Base-by-base conservation (phyloP, 2,888 invertebrate genomes). In the Amiota mariae region DNA sequence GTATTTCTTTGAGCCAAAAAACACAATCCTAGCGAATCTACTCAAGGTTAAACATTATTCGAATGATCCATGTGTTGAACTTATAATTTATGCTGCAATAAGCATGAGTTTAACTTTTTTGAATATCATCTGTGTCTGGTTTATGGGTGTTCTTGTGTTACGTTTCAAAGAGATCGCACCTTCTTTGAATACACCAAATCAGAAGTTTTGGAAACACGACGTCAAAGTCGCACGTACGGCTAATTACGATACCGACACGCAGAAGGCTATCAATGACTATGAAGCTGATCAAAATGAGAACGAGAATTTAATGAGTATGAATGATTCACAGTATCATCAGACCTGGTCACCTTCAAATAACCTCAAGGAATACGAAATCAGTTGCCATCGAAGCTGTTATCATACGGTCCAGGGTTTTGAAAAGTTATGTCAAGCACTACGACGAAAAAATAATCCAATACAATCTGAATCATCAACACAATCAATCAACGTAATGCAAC, bases 111-210 rank as follows among this genome's bases (percentile, higher is more conserved):
- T 95, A 11, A 94, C 95, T 0, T 88, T 95, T 8, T 90, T 94
- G 72, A 95, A 95, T 85, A 94, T 95, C 73, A 82, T 93, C 59
- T 94, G 94, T 85, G 94, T 95, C 72, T 93, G 94, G 85, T 77
- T 93, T 0, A 92, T 93, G 85, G 94, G 93, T n/a, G 91, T 94
- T 54, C 80, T 93, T n/a, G 92, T 94, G 59, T 92, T 95, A 77
- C 94, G 93, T 91, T 93, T 93, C n/a, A 93, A 93, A 90, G 91
- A 92, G 89, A 92, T 93, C 4, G 91, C 92, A 18, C 92, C 93
- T 1, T 81, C 92, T 1, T 90, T 91, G n/a, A 90, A 90, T 46
- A 87, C 80, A 73, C 88, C 89, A 72, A 86, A 89, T 36, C 84
- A 88, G 68, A 88, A 91, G 48, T 93, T 93, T 86, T 93, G 93